A percentile compares a stretch with the other conserved stretches of the same genome.
These are phyloP conservation scores for Microtus pennsylvanicus DNA, from an alignment of 2,113 vertebrate genomes.

Conservation along the genomic window DNA sequence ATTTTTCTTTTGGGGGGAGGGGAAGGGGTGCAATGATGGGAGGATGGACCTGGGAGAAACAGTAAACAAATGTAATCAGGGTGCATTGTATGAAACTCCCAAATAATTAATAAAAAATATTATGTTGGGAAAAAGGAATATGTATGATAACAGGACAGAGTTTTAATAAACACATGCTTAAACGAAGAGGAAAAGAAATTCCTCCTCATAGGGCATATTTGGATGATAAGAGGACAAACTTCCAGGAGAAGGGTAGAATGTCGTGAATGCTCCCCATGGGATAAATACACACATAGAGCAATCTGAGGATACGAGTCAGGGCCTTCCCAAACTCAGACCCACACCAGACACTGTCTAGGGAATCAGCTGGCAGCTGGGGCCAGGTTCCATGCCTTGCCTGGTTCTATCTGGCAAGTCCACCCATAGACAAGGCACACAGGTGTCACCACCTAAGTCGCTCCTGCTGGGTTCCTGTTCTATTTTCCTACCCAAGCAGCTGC, in stretches of 20 bases:
- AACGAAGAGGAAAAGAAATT: not conserved
- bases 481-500: not conserved
- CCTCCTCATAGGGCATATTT: not conserved
- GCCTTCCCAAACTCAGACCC: not conserved
- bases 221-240: not conserved
- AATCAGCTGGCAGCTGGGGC: not conserved
- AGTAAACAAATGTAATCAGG: not conserved
- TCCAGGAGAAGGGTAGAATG: not conserved
- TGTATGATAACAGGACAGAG: not conserved
- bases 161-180: not conserved
- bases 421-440: no score
- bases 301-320: not conserved
- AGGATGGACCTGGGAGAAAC: not conserved
- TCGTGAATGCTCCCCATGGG: not conserved
- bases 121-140: not conserved
- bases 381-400: fast-evolving
- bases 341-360: not conserved
- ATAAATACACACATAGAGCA: not conserved
- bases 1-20: not conserved
- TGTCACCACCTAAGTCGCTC: not conserved
- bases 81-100: not conserved
- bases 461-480: not conserved
- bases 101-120: not conserved
- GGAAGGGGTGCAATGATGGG: not conserved
- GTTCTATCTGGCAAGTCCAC: not conserved